Conservation (phyloP, 2,888 invertebrate species). For the Tenthredo amoena region DNA sequence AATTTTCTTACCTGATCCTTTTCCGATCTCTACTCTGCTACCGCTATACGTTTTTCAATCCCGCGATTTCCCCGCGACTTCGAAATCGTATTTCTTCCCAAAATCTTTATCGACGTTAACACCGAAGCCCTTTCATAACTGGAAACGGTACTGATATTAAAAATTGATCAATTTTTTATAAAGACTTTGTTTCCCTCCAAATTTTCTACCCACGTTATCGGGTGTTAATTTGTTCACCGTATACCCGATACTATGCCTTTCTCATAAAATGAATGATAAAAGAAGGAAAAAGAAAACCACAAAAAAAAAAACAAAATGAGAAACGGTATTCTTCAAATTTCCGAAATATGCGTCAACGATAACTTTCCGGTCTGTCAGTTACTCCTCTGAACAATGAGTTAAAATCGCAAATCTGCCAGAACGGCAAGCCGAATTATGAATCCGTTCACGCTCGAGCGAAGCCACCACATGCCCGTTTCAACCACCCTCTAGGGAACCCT, state of each 20-base stretch:
- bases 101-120: conserved; percentile 4
- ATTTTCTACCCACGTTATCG: too few relatives aligned
- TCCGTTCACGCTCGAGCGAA: conserved; percentile 21
- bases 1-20: conserved; percentile 41
- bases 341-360: not conserved
- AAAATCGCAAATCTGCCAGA: conserved; percentile 36
- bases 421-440: conserved; percentile 31
- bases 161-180: not conserved
- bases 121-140: not conserved
- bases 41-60: not conserved
- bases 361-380: not conserved
- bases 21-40: too few relatives aligned
- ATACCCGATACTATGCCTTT: too few relatives aligned
- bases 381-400: conserved; percentile 29
- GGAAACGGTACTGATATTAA: not conserved
- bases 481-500: conserved; percentile 47
- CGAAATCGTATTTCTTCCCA: not conserved
- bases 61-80: not conserved
- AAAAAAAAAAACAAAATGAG: not conserved
- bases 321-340: not conserved
- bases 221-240: too few relatives aligned
- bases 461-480: conserved; percentile 41
- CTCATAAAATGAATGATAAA: not conserved
- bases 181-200: not conserved
- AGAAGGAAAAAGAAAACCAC: not conserved